Evolutionary conservation across 2,113 vertebrate species (phyloP), one percentile per base, ranked within the genome.

Genomic region (Poeciliopsis retropinna): DNA sequence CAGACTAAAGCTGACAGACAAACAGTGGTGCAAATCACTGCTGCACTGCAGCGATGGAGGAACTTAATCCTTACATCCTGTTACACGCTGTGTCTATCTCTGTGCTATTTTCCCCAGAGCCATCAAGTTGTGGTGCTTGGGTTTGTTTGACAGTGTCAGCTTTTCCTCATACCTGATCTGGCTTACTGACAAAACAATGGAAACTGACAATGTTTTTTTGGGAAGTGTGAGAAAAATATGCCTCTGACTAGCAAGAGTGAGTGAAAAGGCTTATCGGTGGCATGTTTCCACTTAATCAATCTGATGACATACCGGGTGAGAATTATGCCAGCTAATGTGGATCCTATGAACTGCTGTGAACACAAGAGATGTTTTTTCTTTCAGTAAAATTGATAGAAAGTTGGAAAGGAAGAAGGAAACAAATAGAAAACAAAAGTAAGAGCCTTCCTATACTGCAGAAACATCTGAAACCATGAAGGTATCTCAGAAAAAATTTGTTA

Each of bases 1-100:
- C 27, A 61, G 67, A 64, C 34, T 72, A 15, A 44, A 70, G 72
- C 63, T 61, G 63, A 74, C 27, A 69, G 32, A 70, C 12, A 63
- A 63, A 63, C 69, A 30, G 44, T 32, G 64, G 63, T n/a, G 32
- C 61, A 71, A 79, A 79, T 67, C 60, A 47, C 69, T 69, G 66
- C 70, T 32, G 44, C 60, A 51, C 44, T 65, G 12, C 60, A n/a
- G 41, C 63, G 57, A 78, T 75, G 13, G 37, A 63, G 44, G 54
- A 81, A 66, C 47, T 25, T 83, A 81, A 87, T 83, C 85, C 76
- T 77, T 67, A 69, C 70, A 86, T 88, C 80, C 82, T 86, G 78
- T 71, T 85, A 75, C 79, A 80, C 80, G 76, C 70, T 29, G 41
- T 62, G 9, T 78, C 69, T 64, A 64, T 70, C 83, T 76, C 66